Evolutionary conservation across 2,888 invertebrate genomes (phyloP), one percentile per base, ranked within the genome.

Genomic region (Plutella xylostella): DNA sequence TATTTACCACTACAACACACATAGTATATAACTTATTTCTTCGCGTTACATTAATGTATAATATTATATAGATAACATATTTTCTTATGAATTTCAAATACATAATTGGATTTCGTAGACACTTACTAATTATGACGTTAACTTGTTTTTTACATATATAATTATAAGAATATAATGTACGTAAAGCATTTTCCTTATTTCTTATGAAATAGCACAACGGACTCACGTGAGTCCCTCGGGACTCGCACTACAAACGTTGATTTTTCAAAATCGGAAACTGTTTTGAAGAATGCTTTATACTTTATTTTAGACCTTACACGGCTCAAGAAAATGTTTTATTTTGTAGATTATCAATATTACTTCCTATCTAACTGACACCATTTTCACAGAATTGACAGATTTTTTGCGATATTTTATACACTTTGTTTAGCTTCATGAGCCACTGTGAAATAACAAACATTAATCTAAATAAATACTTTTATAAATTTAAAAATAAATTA

Each of bases 121-220:
- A 82, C 78, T 73, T 69, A 78, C 70, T 79, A 76, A 73, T 61
- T 72, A 67, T 67, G 74, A 80, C 73, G 72, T 65, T 72, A 70
- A 76, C 49, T 56, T 62, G 72, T 74, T 55, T 67, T 79, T 73
- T 82, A 82, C 79, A 82, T 76, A 80, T 80, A 83, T 68, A 78
- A 76, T 76, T 83, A 83, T 80, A 83, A 83, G 83, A 83, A 83
- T 83, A 83, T 77, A 82, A 72, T 67, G 63, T 79, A 75, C 69
- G 80, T 82, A 82, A 83, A 83, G 83, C 83, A 82, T 82, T 82
- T 79, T 49, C 17, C 39, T 40, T 22, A 43, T 76, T 71, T 69
- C 69, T 77, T 72, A 73, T 65, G 59, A 60, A 63, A 63, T 71
- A 72, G 77, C 79, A 82, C 76, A 79, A 73, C 72, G 72, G 73